Evolutionary conservation across 2,113 vertebrate genomes (phyloP).

Genomic region (Mustela nigripes): DNA sequence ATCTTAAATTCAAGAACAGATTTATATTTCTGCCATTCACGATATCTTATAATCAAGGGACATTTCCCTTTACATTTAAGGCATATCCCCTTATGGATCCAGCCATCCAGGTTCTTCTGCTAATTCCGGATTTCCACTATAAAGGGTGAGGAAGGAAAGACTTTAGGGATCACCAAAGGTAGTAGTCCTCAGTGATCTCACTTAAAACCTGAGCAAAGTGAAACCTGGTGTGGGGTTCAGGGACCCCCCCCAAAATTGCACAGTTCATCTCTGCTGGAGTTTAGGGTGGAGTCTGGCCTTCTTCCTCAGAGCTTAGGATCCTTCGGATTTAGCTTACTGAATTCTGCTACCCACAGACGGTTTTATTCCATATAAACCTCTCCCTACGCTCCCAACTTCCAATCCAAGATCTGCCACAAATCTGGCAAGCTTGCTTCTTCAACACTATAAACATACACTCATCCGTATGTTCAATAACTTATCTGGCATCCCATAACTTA

Average conservation of each 20-base stretch:
- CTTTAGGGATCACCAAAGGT: not conserved
- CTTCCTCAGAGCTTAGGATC: not conserved
- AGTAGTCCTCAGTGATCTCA: not conserved
- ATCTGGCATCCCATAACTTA: conserved; percentile 70
- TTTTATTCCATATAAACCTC: conserved; percentile 55
- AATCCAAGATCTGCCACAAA: conserved; percentile 61
- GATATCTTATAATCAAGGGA: too few relatives aligned
- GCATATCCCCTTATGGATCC: not conserved
- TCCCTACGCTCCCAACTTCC: conserved; percentile 20
- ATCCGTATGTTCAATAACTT: conserved; percentile 78
- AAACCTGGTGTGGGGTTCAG: not conserved
- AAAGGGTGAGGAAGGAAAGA: not conserved
- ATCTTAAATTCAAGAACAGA: not conserved
- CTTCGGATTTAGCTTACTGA: conserved; percentile 14
- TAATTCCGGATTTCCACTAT: not conserved
- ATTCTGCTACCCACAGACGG: conserved; percentile 57
- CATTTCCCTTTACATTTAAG: not conserved
- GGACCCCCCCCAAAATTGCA: not conserved
- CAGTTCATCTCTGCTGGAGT: not conserved
- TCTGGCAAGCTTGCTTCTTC: conserved; percentile 67
- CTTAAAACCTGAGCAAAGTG: not conserved
- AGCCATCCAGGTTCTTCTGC: not conserved
- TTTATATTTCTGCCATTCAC: fast-evolving
- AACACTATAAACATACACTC: conserved; percentile 69
- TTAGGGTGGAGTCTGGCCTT: not conserved